phyloP scores from a whole-genome alignment of 1,140 invertebrate species.

The Ephestia elutella region DNA sequence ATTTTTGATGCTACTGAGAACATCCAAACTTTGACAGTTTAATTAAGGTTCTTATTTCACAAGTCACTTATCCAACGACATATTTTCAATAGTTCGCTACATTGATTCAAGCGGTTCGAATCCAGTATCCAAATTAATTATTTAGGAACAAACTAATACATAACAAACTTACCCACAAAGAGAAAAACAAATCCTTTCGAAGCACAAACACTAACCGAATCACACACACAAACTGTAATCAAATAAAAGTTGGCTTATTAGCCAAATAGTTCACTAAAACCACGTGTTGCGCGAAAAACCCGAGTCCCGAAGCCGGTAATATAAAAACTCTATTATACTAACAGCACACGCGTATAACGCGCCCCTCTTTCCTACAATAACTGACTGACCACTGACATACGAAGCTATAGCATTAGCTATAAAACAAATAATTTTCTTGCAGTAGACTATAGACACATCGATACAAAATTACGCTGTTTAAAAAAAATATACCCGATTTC shows the following conservation, averaged over 20 bases:
- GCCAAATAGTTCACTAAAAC: conserved; percentile 34
- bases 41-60: no score
- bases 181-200: background rate
- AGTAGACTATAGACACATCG: conserved; percentile 35
- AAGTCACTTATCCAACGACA: no score
- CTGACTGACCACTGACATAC: conserved; percentile 52
- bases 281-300: conserved; percentile 44
- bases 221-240: conserved; percentile 13
- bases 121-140: background rate
- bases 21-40: no score
- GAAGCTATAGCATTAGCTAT: conserved; percentile 28
- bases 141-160: background rate
- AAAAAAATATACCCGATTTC: conserved; percentile 16
- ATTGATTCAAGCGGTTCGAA: no score
- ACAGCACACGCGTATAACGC: conserved; percentile 29
- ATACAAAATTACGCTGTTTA: conserved; percentile 31
- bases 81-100: no score
- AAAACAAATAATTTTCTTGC: conserved; percentile 65
- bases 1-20: no score
- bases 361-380: conserved; percentile 52
- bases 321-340: conserved; percentile 38
- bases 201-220: conserved; percentile 11
- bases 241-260: conserved; percentile 22
- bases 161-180: background rate
- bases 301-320: conserved; percentile 9